phyloP scores from a whole-genome alignment of 2,888 invertebrate genomes.

The Drosophila gaucha region DNA sequence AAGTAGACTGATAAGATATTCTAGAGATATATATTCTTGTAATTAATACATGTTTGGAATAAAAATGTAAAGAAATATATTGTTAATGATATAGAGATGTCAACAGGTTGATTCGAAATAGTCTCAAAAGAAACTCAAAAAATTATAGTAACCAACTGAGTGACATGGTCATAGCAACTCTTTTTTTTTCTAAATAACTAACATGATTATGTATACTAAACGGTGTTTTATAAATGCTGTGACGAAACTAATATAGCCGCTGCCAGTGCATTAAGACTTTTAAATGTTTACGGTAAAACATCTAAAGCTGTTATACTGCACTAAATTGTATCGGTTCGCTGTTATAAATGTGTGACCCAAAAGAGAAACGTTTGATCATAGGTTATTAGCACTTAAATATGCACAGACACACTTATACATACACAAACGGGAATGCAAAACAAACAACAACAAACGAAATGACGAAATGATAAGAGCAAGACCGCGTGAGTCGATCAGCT shows the following conservation, averaged over 20 bases:
- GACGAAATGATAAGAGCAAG: conserved; percentile 44
- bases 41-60: background rate
- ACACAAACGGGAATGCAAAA: background rate
- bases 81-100: background rate
- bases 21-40: background rate
- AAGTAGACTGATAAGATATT: background rate
- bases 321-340: background rate
- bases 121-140: too few relatives aligned
- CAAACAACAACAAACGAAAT: conserved; percentile 21
- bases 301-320: background rate
- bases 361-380: background rate
- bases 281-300: background rate
- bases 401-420: background rate
- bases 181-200: too few relatives aligned
- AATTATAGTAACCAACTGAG: too few relatives aligned
- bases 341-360: background rate
- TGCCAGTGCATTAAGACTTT: background rate
- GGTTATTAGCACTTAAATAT: conserved; percentile 4
- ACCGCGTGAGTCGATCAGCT: conserved; percentile 47
- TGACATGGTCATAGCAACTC: too few relatives aligned
- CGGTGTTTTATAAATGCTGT: too few relatives aligned
- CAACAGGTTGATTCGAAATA: too few relatives aligned
- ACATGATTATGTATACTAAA: too few relatives aligned
- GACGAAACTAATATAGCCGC: background rate
- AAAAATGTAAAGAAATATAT: background rate